Evolutionary conservation across 2,797 vertebrate genomes (phyloP).

Genomic region (Sebastes kiyomatsui): DNA sequence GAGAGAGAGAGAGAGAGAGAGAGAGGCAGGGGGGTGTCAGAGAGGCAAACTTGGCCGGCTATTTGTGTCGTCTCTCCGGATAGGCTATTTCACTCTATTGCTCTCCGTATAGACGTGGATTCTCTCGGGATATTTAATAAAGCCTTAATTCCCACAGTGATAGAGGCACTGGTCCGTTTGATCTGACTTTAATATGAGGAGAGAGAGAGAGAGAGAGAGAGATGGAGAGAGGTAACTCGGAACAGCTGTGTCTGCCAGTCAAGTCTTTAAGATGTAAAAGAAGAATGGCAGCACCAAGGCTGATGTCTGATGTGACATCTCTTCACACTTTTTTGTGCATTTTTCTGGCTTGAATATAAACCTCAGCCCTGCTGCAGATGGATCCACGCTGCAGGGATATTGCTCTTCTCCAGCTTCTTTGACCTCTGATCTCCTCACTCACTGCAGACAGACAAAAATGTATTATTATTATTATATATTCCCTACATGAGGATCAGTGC

Average conservation of each 20-base stretch:
- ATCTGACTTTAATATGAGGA: slow-evolving; percentile 55
- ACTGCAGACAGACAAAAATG: neutral
- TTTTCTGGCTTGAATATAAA: neutral
- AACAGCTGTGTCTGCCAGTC: slow-evolving; percentile 63
- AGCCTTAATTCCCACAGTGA: slow-evolving; percentile 55
- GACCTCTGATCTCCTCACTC: neutral
- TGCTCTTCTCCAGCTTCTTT: neutral
- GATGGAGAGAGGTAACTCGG: neutral
- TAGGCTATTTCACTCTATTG: slow-evolving; percentile 20
- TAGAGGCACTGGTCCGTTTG: slow-evolving; percentile 45
- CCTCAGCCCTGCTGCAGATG: neutral
- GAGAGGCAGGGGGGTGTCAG: neutral
- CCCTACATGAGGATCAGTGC: neutral
- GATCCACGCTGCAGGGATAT: neutral
- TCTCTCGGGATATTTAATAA: slow-evolving; percentile 58
- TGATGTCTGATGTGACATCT: neutral
- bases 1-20: neutral
- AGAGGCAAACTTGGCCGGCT: slow-evolving; percentile 45
- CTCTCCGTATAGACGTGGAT: slow-evolving; percentile 33
- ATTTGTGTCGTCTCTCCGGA: slow-evolving; percentile 47
- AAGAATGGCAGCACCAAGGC: neutral
- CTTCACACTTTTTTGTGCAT: neutral
- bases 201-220: neutral
- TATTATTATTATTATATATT: neutral
- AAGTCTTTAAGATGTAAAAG: slow-evolving; percentile 29